Conservation (phyloP, 2,797 vertebrate genomes). For the Phrynocephalus vlangalii region DNA sequence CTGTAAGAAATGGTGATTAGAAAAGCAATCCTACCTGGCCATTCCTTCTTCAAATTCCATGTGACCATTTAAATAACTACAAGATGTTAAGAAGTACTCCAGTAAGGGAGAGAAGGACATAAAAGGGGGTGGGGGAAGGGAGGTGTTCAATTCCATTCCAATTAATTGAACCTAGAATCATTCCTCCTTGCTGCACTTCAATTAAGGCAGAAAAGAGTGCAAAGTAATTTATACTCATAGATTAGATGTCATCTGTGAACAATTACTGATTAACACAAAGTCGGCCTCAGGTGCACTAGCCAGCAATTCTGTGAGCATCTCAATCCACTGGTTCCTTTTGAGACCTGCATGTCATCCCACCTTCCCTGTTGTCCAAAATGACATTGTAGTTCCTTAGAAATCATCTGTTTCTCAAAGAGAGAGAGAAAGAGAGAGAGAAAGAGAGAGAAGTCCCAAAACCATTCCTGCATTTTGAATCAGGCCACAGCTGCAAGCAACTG, state of each 20-base stretch:
- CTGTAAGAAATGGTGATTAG: slow-evolving; percentile 50
- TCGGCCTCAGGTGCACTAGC: slow-evolving; percentile 70
- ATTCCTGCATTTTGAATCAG: slow-evolving; percentile 16
- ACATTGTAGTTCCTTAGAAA: neutral
- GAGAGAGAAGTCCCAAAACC: neutral
- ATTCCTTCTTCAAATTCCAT: slow-evolving; percentile 60
- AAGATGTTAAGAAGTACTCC: slow-evolving; percentile 72
- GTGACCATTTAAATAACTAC: slow-evolving; percentile 75
- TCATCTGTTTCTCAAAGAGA: neutral
- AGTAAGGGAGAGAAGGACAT: slow-evolving; percentile 53
- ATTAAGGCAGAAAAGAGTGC: slow-evolving; percentile 83
- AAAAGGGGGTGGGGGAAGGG: neutral
- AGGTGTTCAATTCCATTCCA: slow-evolving; percentile 65
- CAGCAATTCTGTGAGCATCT: slow-evolving; percentile 71
- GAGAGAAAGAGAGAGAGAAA: neutral
- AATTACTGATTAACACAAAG: slow-evolving; percentile 80
- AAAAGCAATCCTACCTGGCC: slow-evolving; percentile 48
- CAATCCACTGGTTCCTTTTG: slow-evolving; percentile 34
- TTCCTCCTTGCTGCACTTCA: slow-evolving; percentile 79
- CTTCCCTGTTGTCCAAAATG: neutral
- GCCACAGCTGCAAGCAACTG: slow-evolving; percentile 34
- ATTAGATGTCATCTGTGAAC: slow-evolving; percentile 83
- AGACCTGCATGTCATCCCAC: slow-evolving; percentile 6
- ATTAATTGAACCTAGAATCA: slow-evolving; percentile 78
- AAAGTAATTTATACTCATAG: slow-evolving; percentile 84